These are phyloP conservation scores for Opisthocomus hoazin DNA, from an alignment of 2,113 vertebrate species.

Conservation along the genomic window DNA sequence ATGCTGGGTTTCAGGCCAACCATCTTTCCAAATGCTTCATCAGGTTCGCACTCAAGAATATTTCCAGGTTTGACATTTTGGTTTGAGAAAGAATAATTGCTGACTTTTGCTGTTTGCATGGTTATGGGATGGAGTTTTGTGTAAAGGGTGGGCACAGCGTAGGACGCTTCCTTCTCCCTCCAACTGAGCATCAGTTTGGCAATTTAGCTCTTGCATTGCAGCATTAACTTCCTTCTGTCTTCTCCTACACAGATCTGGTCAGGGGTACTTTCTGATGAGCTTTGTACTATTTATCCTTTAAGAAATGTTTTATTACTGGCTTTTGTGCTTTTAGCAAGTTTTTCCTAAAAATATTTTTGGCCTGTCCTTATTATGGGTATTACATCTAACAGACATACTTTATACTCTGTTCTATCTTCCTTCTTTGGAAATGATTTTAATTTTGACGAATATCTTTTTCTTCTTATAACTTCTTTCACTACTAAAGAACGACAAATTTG, in stretches of 20 bases:
- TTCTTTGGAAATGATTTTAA: conserved; percentile 61
- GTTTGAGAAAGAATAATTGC: not conserved
- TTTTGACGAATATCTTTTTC: conserved; percentile 43
- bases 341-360: conserved; percentile 40
- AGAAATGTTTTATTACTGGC: conserved; percentile 31
- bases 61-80: not conserved
- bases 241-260: not conserved
- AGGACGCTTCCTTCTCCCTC: not conserved
- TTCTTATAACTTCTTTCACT: conserved; percentile 37
- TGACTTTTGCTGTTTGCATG: not conserved
- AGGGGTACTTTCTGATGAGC: not conserved
- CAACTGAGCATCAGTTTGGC: not conserved
- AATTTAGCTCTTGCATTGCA: not conserved
- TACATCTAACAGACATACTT: conserved; percentile 14
- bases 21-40: not conserved
- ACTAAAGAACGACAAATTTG: not conserved
- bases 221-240: not conserved
- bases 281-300: not conserved
- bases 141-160: not conserved
- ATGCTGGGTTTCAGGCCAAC: not conserved
- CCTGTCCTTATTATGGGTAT: conserved; percentile 2
- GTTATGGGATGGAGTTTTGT: not conserved
- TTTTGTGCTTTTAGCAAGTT: conserved; percentile 43
- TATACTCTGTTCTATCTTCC: conserved; percentile 32
- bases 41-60: not conserved